phyloP scores from a whole-genome alignment of 1,140 invertebrate species.

The Drosophila bipectinata region DNA sequence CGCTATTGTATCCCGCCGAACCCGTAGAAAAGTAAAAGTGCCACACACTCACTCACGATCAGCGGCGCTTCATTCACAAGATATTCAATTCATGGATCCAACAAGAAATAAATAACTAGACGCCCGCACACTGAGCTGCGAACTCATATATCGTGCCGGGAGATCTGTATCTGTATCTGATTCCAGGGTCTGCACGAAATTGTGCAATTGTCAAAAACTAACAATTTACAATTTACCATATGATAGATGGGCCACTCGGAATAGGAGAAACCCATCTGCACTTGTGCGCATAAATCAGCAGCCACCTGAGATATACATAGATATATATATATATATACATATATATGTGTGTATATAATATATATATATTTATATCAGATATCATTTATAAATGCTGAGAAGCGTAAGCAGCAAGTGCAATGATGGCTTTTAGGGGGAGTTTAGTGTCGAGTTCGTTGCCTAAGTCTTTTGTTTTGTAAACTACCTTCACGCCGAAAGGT shows the following conservation, averaged over 20 bases:
- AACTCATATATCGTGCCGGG: constrained; percentile 51
- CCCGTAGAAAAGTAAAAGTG: constrained; percentile 67
- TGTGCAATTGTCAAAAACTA: constrained; percentile 81
- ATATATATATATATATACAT: constrained; percentile 6
- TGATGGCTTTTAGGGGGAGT: constrained; percentile 46
- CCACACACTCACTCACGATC: constrained; percentile 59
- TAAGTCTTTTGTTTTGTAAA: constrained; percentile 77
- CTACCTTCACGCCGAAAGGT: constrained; percentile 59
- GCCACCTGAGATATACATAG: constrained; percentile 44
- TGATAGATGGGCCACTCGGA: constrained; percentile 37
- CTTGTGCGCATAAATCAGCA: constrained; percentile 31
- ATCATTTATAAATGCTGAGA: constrained; percentile 31
- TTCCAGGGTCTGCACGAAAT: constrained; percentile 67
- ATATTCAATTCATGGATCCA: constrained; percentile 70
- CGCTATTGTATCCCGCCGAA: constrained; percentile 16
- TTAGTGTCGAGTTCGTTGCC: constrained; percentile 73
- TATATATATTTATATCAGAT: neutral
- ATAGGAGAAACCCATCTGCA: constrained; percentile 14
- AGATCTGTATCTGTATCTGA: constrained; percentile 62
- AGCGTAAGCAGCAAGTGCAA: constrained; percentile 47
- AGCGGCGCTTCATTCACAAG: constrained; percentile 63
- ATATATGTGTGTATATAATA: neutral
- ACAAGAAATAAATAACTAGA: constrained; percentile 45
- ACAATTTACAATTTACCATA: constrained; percentile 64
- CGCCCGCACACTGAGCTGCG: constrained; percentile 38